phyloP scores from a whole-genome alignment of 2,797 vertebrate species.

The Diplodus puntazzo region DNA sequence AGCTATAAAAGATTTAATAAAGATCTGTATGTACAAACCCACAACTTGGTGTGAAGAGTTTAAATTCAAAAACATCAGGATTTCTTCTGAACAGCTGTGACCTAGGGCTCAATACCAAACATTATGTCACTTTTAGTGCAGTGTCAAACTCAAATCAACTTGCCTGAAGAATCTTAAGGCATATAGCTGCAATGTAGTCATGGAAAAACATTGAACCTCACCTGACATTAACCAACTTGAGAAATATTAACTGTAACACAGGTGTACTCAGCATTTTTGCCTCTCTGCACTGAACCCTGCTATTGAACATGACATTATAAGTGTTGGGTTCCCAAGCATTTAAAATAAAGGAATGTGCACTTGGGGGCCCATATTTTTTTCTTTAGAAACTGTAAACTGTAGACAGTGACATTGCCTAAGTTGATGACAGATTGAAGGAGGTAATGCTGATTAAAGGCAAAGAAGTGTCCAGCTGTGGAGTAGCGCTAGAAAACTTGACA shows the following conservation, averaged over 20 bases:
- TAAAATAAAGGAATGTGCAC: background rate
- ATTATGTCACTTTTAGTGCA: no score
- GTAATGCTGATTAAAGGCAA: background rate
- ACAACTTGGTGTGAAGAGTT: background rate
- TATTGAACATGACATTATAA: slow-evolving; percentile 5
- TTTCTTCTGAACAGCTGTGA: background rate
- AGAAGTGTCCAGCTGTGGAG: background rate
- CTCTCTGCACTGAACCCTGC: slow-evolving; percentile 5
- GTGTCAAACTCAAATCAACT: no score
- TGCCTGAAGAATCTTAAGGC: no score
- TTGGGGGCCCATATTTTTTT: background rate
- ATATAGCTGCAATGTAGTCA: no score
- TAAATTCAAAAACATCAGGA: background rate
- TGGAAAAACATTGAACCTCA: no score
- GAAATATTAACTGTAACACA: background rate
- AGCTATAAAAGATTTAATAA: background rate
- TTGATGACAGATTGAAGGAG: background rate
- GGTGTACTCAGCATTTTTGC: background rate
- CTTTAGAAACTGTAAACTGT: no score
- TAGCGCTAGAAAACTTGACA: background rate
- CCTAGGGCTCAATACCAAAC: no score
- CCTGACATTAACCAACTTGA: background rate
- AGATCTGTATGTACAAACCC: background rate
- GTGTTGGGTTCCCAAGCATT: background rate
- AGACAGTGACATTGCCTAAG: background rate